Percentiles rank a stretch among this genome's conserved stretches.
phyloP scores from a whole-genome alignment of 2,113 vertebrate species.

The Larimichthys polyactis region DNA sequence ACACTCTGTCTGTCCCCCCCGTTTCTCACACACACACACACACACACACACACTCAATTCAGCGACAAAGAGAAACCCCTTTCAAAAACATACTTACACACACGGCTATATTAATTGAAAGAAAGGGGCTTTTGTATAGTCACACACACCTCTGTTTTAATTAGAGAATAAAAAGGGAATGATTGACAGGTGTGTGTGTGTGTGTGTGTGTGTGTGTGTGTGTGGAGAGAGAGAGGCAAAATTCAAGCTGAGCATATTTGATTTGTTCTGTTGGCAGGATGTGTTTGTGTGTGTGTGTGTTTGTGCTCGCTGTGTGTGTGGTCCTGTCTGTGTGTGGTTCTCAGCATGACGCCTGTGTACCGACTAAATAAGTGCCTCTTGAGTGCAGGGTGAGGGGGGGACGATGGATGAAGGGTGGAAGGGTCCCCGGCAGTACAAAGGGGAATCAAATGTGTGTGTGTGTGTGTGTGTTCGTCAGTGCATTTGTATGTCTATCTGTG shows the following conservation, averaged over 20 bases:
- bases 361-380: constrained; percentile 71
- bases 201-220: constrained; percentile 18
- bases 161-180: constrained; percentile 49
- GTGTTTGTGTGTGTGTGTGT: constrained; percentile 47
- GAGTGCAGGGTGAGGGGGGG: background rate
- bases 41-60: background rate
- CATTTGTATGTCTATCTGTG: constrained; percentile 20
- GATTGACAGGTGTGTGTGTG: constrained; percentile 60
- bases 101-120: constrained; percentile 42
- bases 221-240: constrained; percentile 29
- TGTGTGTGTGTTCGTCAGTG: constrained; percentile 11
- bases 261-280: constrained; percentile 63
- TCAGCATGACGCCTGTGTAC: constrained; percentile 63
- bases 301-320: constrained; percentile 66
- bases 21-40: background rate
- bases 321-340: constrained; percentile 69
- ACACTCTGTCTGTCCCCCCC: constrained; percentile 12
- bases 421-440: constrained; percentile 50
- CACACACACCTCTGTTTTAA: constrained; percentile 62
- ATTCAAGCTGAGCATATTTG: constrained; percentile 68
- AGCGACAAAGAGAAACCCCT: background rate
- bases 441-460: constrained; percentile 21
- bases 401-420: constrained; percentile 22
- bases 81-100: constrained; percentile 40
- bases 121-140: constrained; percentile 57